Conservation (phyloP, 2,113 vertebrate genomes). For the Morone saxatilis region DNA sequence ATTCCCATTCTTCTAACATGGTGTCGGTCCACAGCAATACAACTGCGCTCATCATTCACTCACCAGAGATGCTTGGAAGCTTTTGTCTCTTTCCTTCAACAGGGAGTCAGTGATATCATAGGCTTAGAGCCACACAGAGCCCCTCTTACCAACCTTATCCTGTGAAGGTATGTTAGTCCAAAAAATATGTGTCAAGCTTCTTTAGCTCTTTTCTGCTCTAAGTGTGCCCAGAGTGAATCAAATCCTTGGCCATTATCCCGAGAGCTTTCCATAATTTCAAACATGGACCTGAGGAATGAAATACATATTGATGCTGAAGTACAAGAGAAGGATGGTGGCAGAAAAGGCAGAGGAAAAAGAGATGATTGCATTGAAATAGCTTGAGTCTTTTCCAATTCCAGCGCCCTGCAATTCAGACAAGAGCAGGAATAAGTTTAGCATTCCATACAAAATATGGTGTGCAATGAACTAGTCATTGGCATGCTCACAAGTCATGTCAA, state of each 20-base stretch:
- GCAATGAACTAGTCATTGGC: neutral
- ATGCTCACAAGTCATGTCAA: slow-evolving; percentile 38
- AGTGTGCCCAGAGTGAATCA: slow-evolving; percentile 39
- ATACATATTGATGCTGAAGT: slow-evolving; percentile 41
- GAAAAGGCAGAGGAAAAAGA: slow-evolving; percentile 14
- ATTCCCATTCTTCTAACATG: slow-evolving; percentile 63
- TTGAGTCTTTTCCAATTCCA: slow-evolving; percentile 31
- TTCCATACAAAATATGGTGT: neutral
- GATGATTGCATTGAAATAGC: slow-evolving; percentile 42
- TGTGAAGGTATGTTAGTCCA: slow-evolving; percentile 13
- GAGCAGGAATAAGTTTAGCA: slow-evolving; percentile 20
- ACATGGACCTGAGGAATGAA: slow-evolving; percentile 32
- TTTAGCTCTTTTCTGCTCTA: slow-evolving; percentile 27
- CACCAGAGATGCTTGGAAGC: slow-evolving; percentile 56
- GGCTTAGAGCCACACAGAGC: slow-evolving; percentile 29
- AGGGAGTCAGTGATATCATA: slow-evolving; percentile 42
- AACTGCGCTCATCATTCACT: slow-evolving; percentile 65
- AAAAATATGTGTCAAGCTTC: slow-evolving; percentile 20
- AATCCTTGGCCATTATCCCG: slow-evolving; percentile 33
- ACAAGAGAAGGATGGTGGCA: slow-evolving; percentile 20
- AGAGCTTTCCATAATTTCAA: slow-evolving; percentile 51
- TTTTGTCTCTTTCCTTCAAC: slow-evolving; percentile 69
- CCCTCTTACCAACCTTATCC: slow-evolving; percentile 12
- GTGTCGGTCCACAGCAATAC: slow-evolving; percentile 54
- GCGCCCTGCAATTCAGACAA: slow-evolving; percentile 1